Evolutionary conservation across 1,140 invertebrate genomes (phyloP).

Genomic region (Drosophila triauraria): DNA sequence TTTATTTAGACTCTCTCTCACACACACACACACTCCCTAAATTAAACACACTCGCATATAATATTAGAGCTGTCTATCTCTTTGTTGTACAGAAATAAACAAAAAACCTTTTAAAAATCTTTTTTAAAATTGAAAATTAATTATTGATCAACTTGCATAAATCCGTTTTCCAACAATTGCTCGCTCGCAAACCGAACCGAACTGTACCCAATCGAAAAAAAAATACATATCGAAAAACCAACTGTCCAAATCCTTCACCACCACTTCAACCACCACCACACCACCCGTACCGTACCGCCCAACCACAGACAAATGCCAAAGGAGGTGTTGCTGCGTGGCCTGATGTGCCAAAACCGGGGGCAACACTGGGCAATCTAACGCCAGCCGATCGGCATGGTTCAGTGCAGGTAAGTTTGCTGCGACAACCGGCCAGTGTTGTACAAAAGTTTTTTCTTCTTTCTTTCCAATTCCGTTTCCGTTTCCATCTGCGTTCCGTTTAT

Average conservation of each 20-base stretch:
- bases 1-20: conserved; percentile 46
- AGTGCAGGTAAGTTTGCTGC: conserved; percentile 91
- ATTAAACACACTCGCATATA: conserved; percentile 36
- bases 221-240: conserved; percentile 38
- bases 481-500: conserved; percentile 40
- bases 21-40: conserved; percentile 37
- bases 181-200: conserved; percentile 56
- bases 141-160: conserved; percentile 75
- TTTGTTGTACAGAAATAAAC: conserved; percentile 47
- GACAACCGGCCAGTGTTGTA: conserved; percentile 51
- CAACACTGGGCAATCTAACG: conserved; percentile 90
- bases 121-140: conserved; percentile 64
- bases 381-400: conserved; percentile 97
- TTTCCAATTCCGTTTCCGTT: conserved; percentile 25
- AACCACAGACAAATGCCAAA: conserved; percentile 85
- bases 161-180: conserved; percentile 61
- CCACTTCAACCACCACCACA: conserved; percentile 39
- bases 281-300: conserved; percentile 22
- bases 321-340: conserved; percentile 86
- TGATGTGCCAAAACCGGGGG: conserved; percentile 86
- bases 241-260: conserved; percentile 47
- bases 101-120: conserved; percentile 27
- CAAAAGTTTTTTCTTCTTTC: conserved; percentile 40
- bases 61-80: conserved; percentile 55
- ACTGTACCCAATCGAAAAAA: conserved; percentile 47